Conservation (phyloP, 2,113 vertebrate species). For the Arothron firmamentum region DNA sequence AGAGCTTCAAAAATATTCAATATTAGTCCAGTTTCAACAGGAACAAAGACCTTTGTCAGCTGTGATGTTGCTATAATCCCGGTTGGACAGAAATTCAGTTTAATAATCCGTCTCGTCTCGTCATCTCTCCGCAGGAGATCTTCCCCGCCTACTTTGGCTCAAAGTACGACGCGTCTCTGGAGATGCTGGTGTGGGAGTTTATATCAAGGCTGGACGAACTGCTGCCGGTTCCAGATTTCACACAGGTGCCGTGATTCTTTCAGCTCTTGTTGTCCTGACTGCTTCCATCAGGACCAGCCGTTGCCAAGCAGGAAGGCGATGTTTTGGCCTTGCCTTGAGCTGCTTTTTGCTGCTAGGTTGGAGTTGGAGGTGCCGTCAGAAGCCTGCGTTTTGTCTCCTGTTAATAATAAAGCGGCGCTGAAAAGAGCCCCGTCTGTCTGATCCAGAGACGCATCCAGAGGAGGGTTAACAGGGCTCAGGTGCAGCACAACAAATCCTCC, state of each 20-base stretch:
- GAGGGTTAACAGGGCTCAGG: conserved; percentile 28
- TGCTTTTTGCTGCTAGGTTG: no score
- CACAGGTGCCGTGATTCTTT: conserved; percentile 55
- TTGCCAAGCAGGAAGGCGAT: no score
- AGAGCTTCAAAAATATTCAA: no score
- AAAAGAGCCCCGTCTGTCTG: conserved; percentile 33
- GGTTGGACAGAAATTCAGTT: no score
- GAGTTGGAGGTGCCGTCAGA: no score
- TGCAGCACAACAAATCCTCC: conserved; percentile 20
- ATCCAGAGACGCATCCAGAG: conserved; percentile 14
- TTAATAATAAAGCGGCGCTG: neutral
- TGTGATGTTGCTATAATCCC: no score
- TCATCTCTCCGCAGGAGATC: conserved; percentile 62
- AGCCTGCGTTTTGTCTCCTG: no score
- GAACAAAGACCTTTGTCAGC: no score
- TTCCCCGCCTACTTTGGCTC: conserved; percentile 79
- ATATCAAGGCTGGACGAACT: conserved; percentile 76
- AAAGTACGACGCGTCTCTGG: conserved; percentile 72
- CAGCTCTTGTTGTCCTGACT: no score
- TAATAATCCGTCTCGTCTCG: neutral
- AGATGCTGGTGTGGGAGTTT: conserved; percentile 83
- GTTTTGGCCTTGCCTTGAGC: no score
- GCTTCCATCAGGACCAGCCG: no score
- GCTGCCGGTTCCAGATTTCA: conserved; percentile 72
- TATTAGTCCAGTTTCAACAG: no score